Evolutionary conservation across 2,888 invertebrate species (phyloP).

Genomic region (Sesia bembeciformis): DNA sequence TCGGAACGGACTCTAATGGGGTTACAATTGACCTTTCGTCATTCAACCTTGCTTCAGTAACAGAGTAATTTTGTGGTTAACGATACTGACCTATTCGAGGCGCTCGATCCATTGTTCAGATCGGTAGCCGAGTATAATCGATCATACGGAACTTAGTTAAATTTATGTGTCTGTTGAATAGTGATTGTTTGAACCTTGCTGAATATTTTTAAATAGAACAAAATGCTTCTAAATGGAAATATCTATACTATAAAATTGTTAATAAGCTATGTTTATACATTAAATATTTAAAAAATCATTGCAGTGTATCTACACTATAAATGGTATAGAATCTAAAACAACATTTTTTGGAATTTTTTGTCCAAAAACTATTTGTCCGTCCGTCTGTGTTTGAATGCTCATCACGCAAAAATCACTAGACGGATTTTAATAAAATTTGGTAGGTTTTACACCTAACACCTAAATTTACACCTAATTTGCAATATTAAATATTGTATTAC

Average conservation of each 20-base stretch:
- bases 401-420: not conserved
- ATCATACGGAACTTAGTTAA: not conserved
- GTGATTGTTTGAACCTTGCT: too few species aligned
- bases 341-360: not conserved
- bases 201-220: too few species aligned
- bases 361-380: not conserved
- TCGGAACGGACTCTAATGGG: slow-evolving; percentile 19
- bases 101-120: slow-evolving; percentile 7
- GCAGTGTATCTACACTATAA: not conserved
- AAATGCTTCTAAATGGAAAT: too few species aligned
- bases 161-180: not conserved
- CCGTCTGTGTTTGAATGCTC: not conserved
- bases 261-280: not conserved
- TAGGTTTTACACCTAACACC: too few species aligned
- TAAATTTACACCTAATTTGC: too few species aligned
- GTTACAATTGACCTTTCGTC: slow-evolving; percentile 30
- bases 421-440: not conserved
- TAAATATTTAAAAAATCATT: not conserved
- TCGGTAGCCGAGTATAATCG: not conserved
- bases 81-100: slow-evolving; percentile 25
- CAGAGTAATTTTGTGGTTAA: slow-evolving; percentile 23
- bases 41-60: slow-evolving; percentile 22
- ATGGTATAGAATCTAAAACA: not conserved
- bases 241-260: too few species aligned
- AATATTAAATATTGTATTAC: too few species aligned